These are phyloP conservation scores for Catocala nupta DNA, from an alignment of 2,888 invertebrate species.

Conservation along the genomic window DNA sequence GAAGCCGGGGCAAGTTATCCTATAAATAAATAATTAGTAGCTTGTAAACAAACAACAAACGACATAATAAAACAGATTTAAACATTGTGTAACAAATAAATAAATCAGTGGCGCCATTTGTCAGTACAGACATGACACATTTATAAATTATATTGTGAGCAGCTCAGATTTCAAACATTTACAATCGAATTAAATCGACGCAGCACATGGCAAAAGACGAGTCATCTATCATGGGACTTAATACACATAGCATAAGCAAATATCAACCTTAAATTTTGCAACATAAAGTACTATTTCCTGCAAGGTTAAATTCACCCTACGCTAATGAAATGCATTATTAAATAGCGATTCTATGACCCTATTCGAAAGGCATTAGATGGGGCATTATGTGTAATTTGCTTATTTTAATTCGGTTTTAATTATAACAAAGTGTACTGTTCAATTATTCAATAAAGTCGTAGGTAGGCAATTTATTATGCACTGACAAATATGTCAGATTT, in stretches of 20 bases:
- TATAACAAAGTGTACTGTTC: slow-evolving; percentile 79
- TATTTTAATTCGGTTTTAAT: slow-evolving; percentile 85
- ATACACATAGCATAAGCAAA: slow-evolving; percentile 13
- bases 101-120: slow-evolving; percentile 47
- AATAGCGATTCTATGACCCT: slow-evolving; percentile 79
- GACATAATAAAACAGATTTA: slow-evolving; percentile 19
- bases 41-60: slow-evolving; percentile 30
- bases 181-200: slow-evolving; percentile 67
- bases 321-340: slow-evolving; percentile 79
- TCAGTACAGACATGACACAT: slow-evolving; percentile 39
- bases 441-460: slow-evolving; percentile 74
- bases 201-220: slow-evolving; percentile 70
- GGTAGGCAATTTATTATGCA: not conserved
- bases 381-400: slow-evolving; percentile 81
- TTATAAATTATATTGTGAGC: slow-evolving; percentile 46
- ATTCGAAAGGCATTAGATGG: slow-evolving; percentile 78
- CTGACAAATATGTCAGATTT: too few relatives aligned
- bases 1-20: too few relatives aligned
- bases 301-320: slow-evolving; percentile 44
- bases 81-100: slow-evolving; percentile 37
- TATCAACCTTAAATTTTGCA: not conserved
- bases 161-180: slow-evolving; percentile 62
- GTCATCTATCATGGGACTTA: slow-evolving; percentile 71
- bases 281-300: slow-evolving; percentile 43
- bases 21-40: too few relatives aligned